Base-by-base conservation (phyloP, 2,113 vertebrate species). In the Hirundichthys speculiger region DNA sequence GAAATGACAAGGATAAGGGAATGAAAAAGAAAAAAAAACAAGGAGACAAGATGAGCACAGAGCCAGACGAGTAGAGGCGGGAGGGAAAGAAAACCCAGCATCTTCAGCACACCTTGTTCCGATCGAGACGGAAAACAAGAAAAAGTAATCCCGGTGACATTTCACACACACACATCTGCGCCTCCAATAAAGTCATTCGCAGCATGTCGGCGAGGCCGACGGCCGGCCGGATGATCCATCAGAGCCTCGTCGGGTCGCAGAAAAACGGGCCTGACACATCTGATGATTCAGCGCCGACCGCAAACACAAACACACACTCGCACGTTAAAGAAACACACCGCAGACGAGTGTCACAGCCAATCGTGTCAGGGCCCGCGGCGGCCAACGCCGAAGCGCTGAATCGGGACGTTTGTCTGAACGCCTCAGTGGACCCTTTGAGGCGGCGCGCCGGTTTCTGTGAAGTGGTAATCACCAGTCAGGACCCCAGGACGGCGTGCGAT, bases 181-280 rank as follows among this genome's bases (percentile, higher is more conserved):
- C 24, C 51, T 50, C 38, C 69, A 15, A 62, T 63, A n/a, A 78
- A 82, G 75, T 73, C 60, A 53, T 75, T 74, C 75, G 25, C 69
- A 19, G 55, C 60, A 2, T 16, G 78, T 77, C 69, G 15, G 57
- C 58, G 58, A 59, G 64, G 47, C 2, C 24, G 58, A 41, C 48
- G 72, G 18, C 55, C 0, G 24, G 55, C 80, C 51, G 75, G 80
- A 78, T 61, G 64, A 83, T 85, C 74, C 73, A 75, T 83, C 83
- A 74, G 58, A 3, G 39, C 40, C 43, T 46, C 60, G 79, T 77
- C 81, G 64, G 69, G 54, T 67, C 76, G 51, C 53, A 25, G 7
- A 54, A 83, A 85, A 80, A 79, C 61, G 19, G 52, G 67, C 34
- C 79, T 58, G 89, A 83, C 79, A 71, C 56, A 13, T 73, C 58